A percentile compares a stretch with the other conserved stretches of the same genome.
phyloP scores from a whole-genome alignment of 2,113 vertebrate genomes.

The Hystrix cristata region DNA sequence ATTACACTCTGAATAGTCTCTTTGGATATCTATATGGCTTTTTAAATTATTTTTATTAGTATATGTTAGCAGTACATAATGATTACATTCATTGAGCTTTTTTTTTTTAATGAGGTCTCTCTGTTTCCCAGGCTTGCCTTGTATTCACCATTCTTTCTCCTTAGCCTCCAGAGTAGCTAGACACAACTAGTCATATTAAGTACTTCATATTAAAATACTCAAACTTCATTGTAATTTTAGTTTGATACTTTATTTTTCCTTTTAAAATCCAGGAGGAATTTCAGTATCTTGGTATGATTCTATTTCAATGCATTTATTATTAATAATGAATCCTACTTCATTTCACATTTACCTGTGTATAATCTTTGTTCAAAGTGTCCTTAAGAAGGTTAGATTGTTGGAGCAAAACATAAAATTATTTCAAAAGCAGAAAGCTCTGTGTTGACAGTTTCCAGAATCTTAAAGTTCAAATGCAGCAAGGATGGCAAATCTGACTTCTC shows the following conservation, averaged over 20 bases:
- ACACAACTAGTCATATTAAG: neutral
- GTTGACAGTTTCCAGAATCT: constrained; percentile 70
- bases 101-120: neutral
- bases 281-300: neutral
- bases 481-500: constrained; percentile 26
- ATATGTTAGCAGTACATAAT: neutral
- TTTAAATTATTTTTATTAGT: neutral
- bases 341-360: constrained; percentile 51
- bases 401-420: constrained; percentile 69
- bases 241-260: neutral
- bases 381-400: constrained; percentile 57
- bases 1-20: constrained; percentile 13
- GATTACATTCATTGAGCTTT: neutral
- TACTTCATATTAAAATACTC: neutral
- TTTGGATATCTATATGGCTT: neutral
- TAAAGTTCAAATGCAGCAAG: constrained; percentile 59
- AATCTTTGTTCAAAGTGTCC: neutral
- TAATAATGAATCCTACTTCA: neutral
- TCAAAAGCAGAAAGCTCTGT: constrained; percentile 51
- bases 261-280: neutral
- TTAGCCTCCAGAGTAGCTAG: neutral
- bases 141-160: neutral
- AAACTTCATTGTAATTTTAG: neutral
- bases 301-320: constrained; percentile 48
- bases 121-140: neutral